Conservation (phyloP, 2,888 invertebrate species). For the Dichetophora obliterata region DNA sequence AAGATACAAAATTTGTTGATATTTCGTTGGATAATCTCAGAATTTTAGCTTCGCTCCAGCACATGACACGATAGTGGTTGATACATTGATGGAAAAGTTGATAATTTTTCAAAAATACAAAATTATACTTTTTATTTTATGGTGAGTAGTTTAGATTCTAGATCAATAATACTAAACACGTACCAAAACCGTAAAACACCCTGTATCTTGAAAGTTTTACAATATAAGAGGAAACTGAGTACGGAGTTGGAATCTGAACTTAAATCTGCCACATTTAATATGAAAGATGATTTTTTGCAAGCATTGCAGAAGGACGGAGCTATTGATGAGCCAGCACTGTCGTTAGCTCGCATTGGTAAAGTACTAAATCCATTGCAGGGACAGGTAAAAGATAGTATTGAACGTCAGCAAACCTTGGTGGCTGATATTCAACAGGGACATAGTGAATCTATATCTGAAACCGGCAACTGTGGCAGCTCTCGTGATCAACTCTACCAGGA, state of each 20-base stretch:
- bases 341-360: constrained; percentile 79
- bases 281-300: constrained; percentile 83
- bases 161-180: no score
- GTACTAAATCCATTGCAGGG: constrained; percentile 83
- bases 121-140: no score
- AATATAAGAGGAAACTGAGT: no score
- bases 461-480: constrained; percentile 75
- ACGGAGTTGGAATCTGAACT: constrained; percentile 92
- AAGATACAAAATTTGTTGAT: no score
- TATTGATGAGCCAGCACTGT: constrained; percentile 82
- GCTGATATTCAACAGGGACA: constrained; percentile 76
- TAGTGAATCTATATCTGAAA: constrained; percentile 71
- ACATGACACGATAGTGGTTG: no score
- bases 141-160: no score
- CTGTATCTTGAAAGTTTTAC: no score
- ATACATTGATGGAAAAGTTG: no score
- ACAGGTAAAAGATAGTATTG: constrained; percentile 82
- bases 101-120: no score
- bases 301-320: constrained; percentile 83
- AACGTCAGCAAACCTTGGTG: constrained; percentile 79
- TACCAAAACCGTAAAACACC: no score
- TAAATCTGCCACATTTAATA: constrained; percentile 83
- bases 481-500: constrained; percentile 87
- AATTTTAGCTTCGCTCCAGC: no score
- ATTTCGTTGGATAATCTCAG: no score